Evolutionary conservation across 1,140 invertebrate species (phyloP).

Genomic region (Drosophila rufa): DNA sequence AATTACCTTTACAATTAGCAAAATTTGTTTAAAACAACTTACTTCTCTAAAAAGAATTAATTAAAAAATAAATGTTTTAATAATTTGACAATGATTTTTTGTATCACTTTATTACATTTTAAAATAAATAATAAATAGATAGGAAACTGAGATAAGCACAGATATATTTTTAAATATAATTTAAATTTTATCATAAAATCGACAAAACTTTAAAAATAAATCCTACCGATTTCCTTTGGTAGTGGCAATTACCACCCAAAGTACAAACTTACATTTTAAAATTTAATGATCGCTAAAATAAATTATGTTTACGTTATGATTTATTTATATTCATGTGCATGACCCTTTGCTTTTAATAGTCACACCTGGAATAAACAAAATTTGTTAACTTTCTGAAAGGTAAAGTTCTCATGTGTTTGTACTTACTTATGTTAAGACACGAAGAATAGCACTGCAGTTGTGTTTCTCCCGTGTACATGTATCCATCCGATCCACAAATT

Average conservation of each 20-base stretch:
- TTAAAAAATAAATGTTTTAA: background rate
- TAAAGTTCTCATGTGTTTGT: background rate
- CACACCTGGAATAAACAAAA: conserved; percentile 60
- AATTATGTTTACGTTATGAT: conserved; percentile 18
- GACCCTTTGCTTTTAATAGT: conserved; percentile 80
- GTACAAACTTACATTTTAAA: background rate
- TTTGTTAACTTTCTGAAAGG: background rate
- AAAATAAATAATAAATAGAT: conserved; percentile 1
- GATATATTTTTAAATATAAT: background rate
- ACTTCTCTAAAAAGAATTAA: background rate
- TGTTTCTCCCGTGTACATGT: conserved; percentile 81
- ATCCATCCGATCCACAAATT: conserved; percentile 81
- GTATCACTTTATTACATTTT: conserved; percentile 10
- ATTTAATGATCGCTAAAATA: conserved; percentile 23
- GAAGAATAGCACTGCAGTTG: conserved; percentile 80
- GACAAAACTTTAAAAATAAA: background rate
- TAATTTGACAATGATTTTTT: background rate
- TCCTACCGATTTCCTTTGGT: background rate
- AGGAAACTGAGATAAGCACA: conserved; percentile 12
- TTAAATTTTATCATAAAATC: background rate
- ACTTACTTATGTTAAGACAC: conserved; percentile 77
- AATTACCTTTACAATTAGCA: background rate
- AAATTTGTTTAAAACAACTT: background rate
- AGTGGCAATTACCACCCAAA: background rate
- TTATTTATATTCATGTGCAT: conserved; percentile 45